Base-by-base conservation (phyloP, 92 coral and sea anemone species). In the Palythoa caribaeorum region DNA sequence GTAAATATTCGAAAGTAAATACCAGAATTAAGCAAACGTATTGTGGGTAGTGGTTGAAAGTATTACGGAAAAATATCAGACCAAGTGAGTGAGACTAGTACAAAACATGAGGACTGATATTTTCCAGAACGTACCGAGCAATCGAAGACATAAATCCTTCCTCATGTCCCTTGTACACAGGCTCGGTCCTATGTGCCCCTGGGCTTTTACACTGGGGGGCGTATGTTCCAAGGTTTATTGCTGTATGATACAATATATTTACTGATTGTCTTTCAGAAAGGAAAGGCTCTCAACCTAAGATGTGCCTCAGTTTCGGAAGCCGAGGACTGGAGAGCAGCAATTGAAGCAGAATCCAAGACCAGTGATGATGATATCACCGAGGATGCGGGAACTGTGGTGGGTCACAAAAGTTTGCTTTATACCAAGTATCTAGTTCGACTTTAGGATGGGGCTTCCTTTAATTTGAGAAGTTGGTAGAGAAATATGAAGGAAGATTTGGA, bases 241-340 rank as follows among this genome's bases (percentile, higher is more conserved):
- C 28, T 28, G 28, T 28, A 28, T 28, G 28, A 28, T 28, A 28
- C 28, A 28, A 50, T 14, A 11, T 52, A n/a, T 63, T 17, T 19
- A 7, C 2, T 5, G 7, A 78, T 59, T 60, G 37, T 57, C 16
- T 17, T 28, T 65, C 75, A 89, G 92, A 88, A 84, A 66, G 96
- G 96, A n/a, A 96, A 83, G 68, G 83, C 93, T 39, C 71, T 86
- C 38, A 92, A 92, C 16, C 90, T 96, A 17, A 88, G 90, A 78
- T 96, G 99, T 88, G 93, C 93, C 1, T 84, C 98, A 13, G 89
- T 89, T 20, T 78, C 94, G 21, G 99, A 96, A 87, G 93, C 98
- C 11, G 93, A 95, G 39, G 99, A 95, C 91, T 96, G 99, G 99
- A 93, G 87, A 88, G 92, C 91, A 44, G 99, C 98, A 17, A 47